Base-by-base conservation (phyloP, 1,140 invertebrate genomes). In the Chlorops oryzae region DNA sequence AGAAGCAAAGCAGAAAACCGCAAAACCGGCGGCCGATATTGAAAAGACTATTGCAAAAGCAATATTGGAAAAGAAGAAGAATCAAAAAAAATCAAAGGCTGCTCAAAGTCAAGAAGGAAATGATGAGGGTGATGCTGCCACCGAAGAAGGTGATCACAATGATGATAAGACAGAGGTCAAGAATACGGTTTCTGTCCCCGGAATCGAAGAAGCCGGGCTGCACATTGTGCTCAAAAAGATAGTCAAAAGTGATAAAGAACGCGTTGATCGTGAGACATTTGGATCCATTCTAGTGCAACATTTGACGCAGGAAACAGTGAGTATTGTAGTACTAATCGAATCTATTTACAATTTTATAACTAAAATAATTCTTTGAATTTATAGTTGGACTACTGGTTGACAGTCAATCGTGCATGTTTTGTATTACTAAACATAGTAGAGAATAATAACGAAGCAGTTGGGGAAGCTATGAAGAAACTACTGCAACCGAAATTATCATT, bases 161-260 rank as follows among this genome's bases (percentile, higher is more conserved):
- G 48, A 50, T 12, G 50, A 45, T 22, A 47, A 27, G 63, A 72
- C 67, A 66, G 40, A 6, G 52, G 49, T 18, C 23, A 47, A 38
- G 23, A 42, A 42, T 17, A 13, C 18, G 42, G 25, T 38, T 18
- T 42, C 35, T 20, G 55, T 61, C 2, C 25, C 37, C 7, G 81
- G 81, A 7, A 76, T 92, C n/a, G 90, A 93, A 74, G 81, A 91
- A 70, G 70, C 85, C 0, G 88, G 86, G 12, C 75, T 90, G 49
- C 88, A 92, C 69, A 80, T 86, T 76, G 80, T 83, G 27, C 63
- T 92, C 3, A 92, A 92, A 58, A 89, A 90, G 71, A 72, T 93
- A 13, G 80, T 90, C 15, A 74, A 80, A 44, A 70, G 82, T 45
- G 87, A 91, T 57, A 77, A 77, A 44, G 61, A 73, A 2, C 65